Base-by-base conservation (phyloP, 2,797 vertebrate species). In the Paramormyrops hopkinsi region DNA sequence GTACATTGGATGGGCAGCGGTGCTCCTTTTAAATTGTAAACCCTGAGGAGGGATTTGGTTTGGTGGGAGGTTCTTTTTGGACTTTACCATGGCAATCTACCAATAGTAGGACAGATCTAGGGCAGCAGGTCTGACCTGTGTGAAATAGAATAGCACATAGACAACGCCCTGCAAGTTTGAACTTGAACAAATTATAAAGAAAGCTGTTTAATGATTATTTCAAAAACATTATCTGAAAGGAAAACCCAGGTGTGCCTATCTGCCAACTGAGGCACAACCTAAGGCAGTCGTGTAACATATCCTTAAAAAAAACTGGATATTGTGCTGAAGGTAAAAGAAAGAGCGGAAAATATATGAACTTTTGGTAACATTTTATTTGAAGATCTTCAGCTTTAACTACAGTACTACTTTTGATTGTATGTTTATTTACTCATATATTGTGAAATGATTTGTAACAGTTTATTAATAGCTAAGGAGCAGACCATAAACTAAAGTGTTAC, bases 191-290 rank as follows among this genome's bases (percentile, higher is more conserved):
- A 50, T 85, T 25, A 48, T 44, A 82, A 85, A 84, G n/a, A 84
- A 50, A 85, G n/a, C 83, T 29, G 22, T 85, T 50, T 51, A 50
- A 50, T 85, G 83, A 50, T 48, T 51, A 85, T 85, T 51, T 85
- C 48, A 50, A 48, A 85, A 85, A 85, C 44, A 25, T 85, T 85
- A 85, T 85, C 83, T 85, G 83, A 85, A 51, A 85, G 83, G 22
- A 82, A 46, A 82, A 41, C 17, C 69, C 69, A 76, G 69, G 69
- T 41, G 69, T 76, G 69, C 12, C 69, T 37, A 6, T 37, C 69
- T 76, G 69, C 12, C 69, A 41, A 82, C 1, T 82, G 41, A 82
- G 41, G 19, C 6, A 22, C 41, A 46, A 22, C 41, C 41, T 46
- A 9, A 82, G 76, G 76, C 76, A 4, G 19, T 82, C 37, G 2